phyloP scores from a whole-genome alignment of 64 coral and sea anemone species.

The Actinia tenebrosa region DNA sequence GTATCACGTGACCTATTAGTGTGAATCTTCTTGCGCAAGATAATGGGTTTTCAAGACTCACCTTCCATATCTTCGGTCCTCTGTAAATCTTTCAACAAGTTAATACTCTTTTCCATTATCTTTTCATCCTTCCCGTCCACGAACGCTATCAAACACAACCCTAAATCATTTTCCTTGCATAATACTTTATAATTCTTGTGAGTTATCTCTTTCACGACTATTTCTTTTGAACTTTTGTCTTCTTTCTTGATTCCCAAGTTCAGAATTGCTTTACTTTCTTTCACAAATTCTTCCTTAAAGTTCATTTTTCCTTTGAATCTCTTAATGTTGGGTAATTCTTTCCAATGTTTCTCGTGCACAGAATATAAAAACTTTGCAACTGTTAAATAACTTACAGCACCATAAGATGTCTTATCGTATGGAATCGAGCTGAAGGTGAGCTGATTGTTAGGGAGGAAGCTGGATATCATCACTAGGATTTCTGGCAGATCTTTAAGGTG shows the following conservation, averaged over 20 bases:
- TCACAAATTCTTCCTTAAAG: conserved; percentile 51
- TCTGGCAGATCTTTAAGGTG: conserved; percentile 38
- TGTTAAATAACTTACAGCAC: conserved; percentile 60
- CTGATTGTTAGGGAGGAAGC: conserved; percentile 44
- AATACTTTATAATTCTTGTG: conserved; percentile 68
- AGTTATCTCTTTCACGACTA: conserved; percentile 50
- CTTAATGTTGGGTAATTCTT: conserved; percentile 56
- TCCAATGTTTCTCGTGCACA: conserved; percentile 89
- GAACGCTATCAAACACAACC: conserved; percentile 83
- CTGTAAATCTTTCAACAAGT: conserved; percentile 39
- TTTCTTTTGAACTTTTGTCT: background rate
- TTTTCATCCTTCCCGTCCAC: conserved; percentile 52
- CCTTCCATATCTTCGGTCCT: conserved; percentile 41
- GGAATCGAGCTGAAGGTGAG: conserved; percentile 58
- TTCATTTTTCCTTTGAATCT: conserved; percentile 67
- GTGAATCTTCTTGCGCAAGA: no score
- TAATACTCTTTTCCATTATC: conserved; percentile 24
- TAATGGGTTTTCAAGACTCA: background rate
- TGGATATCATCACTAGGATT: conserved; percentile 63
- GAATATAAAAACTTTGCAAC: conserved; percentile 85
- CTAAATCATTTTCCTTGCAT: conserved; percentile 47
- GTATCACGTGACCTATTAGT: no score
- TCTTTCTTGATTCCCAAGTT: background rate
- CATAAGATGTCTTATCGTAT: conserved; percentile 66
- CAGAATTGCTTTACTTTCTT: background rate